phyloP scores from a whole-genome alignment of 1,140 invertebrate species.

The Phenacoccus solenopsis region DNA sequence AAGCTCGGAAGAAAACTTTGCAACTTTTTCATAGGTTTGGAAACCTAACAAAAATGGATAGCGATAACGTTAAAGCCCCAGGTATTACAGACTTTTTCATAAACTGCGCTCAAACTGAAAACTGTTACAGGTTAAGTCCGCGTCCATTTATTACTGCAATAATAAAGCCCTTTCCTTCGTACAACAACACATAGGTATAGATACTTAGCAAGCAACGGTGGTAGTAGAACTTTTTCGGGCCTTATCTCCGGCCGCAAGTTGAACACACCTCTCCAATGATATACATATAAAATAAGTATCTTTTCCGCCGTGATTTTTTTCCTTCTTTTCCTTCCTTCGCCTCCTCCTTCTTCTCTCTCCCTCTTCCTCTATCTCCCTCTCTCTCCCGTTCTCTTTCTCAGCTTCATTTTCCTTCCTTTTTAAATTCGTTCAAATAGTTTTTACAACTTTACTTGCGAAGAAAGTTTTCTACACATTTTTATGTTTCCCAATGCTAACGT shows the following conservation, averaged over 20 bases:
- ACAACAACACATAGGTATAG: background rate
- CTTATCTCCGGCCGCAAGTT: background rate
- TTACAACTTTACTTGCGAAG: too few relatives aligned
- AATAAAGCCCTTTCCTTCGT: background rate
- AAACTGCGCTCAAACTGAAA: background rate
- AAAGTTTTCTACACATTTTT: too few relatives aligned
- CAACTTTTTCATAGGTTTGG: background rate
- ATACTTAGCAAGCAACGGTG: too few relatives aligned
- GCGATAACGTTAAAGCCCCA: background rate
- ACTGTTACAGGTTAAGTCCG: background rate
- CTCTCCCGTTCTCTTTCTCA: too few relatives aligned
- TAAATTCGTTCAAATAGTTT: too few relatives aligned
- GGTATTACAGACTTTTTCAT: background rate
- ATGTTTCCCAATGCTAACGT: too few relatives aligned
- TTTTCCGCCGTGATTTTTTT: background rate
- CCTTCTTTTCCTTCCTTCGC: too few relatives aligned
- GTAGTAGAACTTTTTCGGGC: background rate
- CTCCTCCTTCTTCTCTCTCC: too few relatives aligned
- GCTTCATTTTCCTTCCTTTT: too few relatives aligned
- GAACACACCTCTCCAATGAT: background rate
- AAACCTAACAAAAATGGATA: background rate
- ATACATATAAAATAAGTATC: background rate
- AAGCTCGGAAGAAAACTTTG: background rate
- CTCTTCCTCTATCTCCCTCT: too few relatives aligned
- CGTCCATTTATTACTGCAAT: conserved; percentile 1